Evolutionary conservation across 2,797 vertebrate species (phyloP).

Genomic region (Danio aesculapii): DNA sequence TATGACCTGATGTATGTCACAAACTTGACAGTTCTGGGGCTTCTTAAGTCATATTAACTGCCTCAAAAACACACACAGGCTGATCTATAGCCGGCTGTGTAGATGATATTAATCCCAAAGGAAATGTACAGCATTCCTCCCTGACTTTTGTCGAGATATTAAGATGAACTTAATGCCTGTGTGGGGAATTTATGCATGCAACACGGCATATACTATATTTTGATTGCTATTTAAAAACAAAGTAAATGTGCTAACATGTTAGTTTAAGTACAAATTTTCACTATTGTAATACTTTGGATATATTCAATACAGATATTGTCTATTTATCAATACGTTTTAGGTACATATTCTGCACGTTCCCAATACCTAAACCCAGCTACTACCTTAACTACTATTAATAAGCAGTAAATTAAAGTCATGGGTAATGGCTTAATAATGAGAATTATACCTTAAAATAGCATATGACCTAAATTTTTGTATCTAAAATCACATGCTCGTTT

Average conservation of each 20-base stretch:
- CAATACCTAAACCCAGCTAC: too few relatives aligned
- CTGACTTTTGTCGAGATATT: not conserved
- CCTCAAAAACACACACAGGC: not conserved
- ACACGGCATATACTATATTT: too few relatives aligned
- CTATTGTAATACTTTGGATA: not conserved
- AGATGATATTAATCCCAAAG: slow-evolving; percentile 16
- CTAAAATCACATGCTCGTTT: not conserved
- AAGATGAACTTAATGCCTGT: not conserved
- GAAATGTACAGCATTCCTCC: slow-evolving; percentile 12
- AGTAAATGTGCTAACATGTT: too few relatives aligned
- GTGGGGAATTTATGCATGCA: not conserved
- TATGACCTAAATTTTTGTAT: not conserved
- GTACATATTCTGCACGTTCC: too few relatives aligned
- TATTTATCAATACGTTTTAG: not conserved
- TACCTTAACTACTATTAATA: too few relatives aligned
- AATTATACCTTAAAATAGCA: too few relatives aligned
- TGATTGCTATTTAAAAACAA: not conserved
- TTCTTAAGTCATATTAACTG: slow-evolving; percentile 11
- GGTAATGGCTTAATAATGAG: too few relatives aligned
- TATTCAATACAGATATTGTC: not conserved
- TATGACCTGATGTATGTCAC: not conserved
- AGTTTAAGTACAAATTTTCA: too few relatives aligned
- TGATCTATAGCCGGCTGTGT: not conserved
- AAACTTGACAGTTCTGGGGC: not conserved
- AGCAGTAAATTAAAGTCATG: too few relatives aligned